Base-by-base conservation (phyloP, 1,140 invertebrate species). In the Ericerus pela region DNA sequence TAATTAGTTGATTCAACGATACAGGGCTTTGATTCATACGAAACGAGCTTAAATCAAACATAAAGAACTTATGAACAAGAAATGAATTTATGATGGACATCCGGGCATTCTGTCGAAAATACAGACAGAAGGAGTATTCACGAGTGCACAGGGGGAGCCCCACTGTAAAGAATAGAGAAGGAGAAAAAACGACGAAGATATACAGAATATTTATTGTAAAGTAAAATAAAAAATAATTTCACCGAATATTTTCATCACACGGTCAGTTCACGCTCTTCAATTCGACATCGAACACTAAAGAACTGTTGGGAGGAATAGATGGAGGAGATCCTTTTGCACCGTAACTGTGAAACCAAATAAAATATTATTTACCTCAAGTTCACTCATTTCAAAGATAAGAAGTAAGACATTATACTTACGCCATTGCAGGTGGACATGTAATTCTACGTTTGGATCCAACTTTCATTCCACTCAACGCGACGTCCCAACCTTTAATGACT, bases 401-500 rank as follows among this genome's bases (percentile, higher is more conserved):
- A 31, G 57, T 58, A 38, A 24, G 27, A 54, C 27, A 53, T 51
- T 33, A 56, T 62, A 79, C 80, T 77, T 79, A 94, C 77, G 78
- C 90, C 77, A 90, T 80, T 26, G 78, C 70, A 54, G 90, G 76
- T 55, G 92, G 92, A 67, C 90, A 82, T 5, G 78, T 79, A 43
- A 96, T 78, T 62, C 77, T 79, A 65, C 92, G 77, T 69, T 90
- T 94, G 53, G 91, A 91, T 27, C 91, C 92, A 63, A 94, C 81
- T 73, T 88, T 93, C 88, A 92, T 91, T 59, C 89, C 90, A 60
- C 68, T 66, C 6, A 96, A 70, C 28, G 88, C 93, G 53, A 85
- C 66, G 66, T 96, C 91, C 91, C 89, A 95, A 26, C 88, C 93
- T 63, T 82, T 82, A 61, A 96, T 93, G 0, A 95, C 90, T 70